Evolutionary conservation across 2,797 vertebrate species (phyloP), one percentile per base, ranked within the genome.

Genomic region (Betta splendens): DNA sequence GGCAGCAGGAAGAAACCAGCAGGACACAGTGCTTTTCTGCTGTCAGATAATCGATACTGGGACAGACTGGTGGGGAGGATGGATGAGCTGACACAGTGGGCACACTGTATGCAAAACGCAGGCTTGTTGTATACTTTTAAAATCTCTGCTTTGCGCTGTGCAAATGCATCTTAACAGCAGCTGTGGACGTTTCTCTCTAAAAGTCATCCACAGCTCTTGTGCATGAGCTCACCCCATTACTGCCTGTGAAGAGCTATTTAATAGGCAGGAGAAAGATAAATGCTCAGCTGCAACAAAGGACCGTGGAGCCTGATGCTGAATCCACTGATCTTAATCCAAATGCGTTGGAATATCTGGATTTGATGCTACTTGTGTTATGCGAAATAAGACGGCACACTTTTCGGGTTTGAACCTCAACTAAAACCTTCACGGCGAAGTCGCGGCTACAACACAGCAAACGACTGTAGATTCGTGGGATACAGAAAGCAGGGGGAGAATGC

Each of bases 11-110:
- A 87, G 84, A 82, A 87, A 84, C 75, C 77, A 57, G 76, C 75
- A 80, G 82, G 85, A 87, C 83, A 86, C 80, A 85, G 80, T 83
- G 85, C 80, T 87, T 85, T 80, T 56, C 69, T 66, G 85, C 75
- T 87, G 86, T 88, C 89, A 89, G 80, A 88, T 89, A 88, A 91
- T 91, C 89, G 16, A 91, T 91, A 87, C 40, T 18, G 51, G 67
- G 85, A 84, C 77, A 77, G 85, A 81, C 76, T 80, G 76, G 56
- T 50, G 76, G 60, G 78, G 73, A 84, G 75, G 81, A 83, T 85
- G 82, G 84, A 87, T 31, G 70, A 75, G 74, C 74, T 72, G 59
- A 80, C 77, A 59, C 21, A 26, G 76, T 62, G 49, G 69, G 55
- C 44, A 49, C 61, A 70, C 58, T 39, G 60, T 64, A 75, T 48